Percentiles rank a stretch among this genome's conserved stretches.
These are phyloP conservation scores for Acheta domesticus DNA, from an alignment of 2,888 invertebrate genomes.

Conservation along the genomic window DNA sequence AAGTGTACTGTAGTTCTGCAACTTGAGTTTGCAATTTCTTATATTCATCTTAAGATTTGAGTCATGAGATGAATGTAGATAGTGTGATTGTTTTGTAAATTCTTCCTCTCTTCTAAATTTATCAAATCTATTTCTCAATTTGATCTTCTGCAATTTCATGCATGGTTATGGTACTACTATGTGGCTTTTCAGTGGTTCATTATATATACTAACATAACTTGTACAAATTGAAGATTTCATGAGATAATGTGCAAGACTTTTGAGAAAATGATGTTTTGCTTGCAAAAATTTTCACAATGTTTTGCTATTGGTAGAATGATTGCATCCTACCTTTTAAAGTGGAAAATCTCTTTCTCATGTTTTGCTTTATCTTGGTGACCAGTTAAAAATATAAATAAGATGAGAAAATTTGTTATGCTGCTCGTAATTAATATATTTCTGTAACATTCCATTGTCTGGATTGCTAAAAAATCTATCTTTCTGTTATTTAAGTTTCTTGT, in stretches of 20 bases:
- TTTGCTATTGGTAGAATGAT: no score
- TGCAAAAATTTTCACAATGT: no score
- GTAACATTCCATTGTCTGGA: not conserved
- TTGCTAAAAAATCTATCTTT: not conserved
- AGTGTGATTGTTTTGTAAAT: not conserved
- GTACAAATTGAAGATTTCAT: no score
- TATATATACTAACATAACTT: no score
- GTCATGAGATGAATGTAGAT: not conserved
- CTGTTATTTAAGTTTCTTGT: not conserved
- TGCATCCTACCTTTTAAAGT: no score
- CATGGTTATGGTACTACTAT: conserved; percentile 6
- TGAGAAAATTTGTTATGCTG: not conserved
- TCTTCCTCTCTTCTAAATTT: not conserved
- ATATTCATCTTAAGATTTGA: no score
- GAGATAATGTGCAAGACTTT: no score
- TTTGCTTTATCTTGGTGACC: not conserved
- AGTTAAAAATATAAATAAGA: not conserved
- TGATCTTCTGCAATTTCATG: not conserved
- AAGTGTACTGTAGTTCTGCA: no score
- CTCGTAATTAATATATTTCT: not conserved
- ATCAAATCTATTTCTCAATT: conserved; percentile 2
- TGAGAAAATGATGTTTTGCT: no score
- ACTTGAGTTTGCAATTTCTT: no score
- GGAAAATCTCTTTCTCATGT: no score
- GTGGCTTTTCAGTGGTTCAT: not conserved